phyloP scores from a whole-genome alignment of 2,113 vertebrate species.

The Uria aalge region DNA sequence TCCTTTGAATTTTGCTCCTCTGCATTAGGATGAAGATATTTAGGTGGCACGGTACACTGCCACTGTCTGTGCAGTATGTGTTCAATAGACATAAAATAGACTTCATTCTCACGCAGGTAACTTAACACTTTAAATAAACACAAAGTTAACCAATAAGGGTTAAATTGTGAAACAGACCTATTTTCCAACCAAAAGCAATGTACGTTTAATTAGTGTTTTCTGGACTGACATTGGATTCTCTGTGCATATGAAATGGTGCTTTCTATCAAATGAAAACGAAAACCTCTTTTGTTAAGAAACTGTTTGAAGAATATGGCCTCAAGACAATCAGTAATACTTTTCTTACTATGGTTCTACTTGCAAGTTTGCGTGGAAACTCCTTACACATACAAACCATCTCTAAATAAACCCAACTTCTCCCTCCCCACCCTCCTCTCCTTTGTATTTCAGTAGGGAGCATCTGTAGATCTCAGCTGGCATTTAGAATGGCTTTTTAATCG shows the following conservation, averaged over 20 bases:
- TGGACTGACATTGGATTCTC: neutral
- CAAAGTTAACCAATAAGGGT: neutral
- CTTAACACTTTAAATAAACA: neutral
- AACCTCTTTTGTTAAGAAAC: neutral
- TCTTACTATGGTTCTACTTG: neutral
- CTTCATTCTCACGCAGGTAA: neutral
- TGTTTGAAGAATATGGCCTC: neutral
- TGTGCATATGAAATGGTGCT: neutral
- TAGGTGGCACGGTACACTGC: neutral
- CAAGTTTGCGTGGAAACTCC: neutral
- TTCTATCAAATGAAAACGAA: neutral
- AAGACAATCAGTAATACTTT: neutral
- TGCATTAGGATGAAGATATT: neutral
- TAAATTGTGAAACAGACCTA: neutral
- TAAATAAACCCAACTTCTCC: neutral
- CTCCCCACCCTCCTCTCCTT: neutral
- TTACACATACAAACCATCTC: neutral
- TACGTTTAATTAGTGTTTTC: neutral
- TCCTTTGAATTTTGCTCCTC: neutral
- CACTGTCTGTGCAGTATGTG: rapidly evolving
- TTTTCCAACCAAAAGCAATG: neutral
- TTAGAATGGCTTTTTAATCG: constrained; percentile 61
- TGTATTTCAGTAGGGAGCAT: constrained; percentile 13
- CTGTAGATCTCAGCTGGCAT: constrained; percentile 47
- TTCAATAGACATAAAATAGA: neutral